Percentiles rank a stretch among this genome's conserved stretches.
phyloP scores from a whole-genome alignment of 2,113 vertebrate genomes.

The Osmerus eperlanus region DNA sequence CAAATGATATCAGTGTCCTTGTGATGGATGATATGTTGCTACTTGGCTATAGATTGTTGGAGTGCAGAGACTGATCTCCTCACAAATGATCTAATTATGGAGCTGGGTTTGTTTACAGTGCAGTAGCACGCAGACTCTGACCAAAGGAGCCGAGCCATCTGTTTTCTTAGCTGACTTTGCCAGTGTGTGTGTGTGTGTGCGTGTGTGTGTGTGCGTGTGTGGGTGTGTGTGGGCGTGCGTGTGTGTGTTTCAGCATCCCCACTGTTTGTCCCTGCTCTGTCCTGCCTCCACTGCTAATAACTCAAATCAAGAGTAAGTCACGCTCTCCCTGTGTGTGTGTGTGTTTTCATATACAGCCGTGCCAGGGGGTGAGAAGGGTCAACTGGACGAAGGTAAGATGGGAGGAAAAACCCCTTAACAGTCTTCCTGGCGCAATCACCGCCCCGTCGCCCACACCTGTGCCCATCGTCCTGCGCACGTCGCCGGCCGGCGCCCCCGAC shows the following conservation, averaged over 20 bases:
- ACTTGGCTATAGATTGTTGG: constrained; percentile 16
- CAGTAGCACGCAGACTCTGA: constrained; percentile 43
- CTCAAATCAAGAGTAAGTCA: too few species aligned
- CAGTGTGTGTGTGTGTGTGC: constrained; percentile 9
- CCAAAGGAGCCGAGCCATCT: constrained; percentile 51
- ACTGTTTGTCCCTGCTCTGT: too few species aligned
- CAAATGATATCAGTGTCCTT: not conserved
- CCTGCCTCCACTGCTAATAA: too few species aligned
- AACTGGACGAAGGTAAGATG: too few species aligned
- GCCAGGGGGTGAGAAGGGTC: too few species aligned
- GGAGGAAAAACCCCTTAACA: too few species aligned
- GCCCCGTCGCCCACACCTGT: too few species aligned
- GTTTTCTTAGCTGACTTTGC: constrained; percentile 43
- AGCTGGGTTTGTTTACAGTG: constrained; percentile 59
- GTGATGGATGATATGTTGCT: constrained; percentile 8
- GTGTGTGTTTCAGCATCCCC: not conserved
- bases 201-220: constrained; percentile 5
- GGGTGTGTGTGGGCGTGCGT: not conserved
- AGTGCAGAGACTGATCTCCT: constrained; percentile 44
- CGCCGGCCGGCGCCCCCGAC: too few species aligned
- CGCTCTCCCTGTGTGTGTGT: too few species aligned
- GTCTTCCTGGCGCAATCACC: too few species aligned
- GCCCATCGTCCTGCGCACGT: too few species aligned
- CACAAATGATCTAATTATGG: constrained; percentile 58
- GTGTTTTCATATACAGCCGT: too few species aligned